phyloP scores from a whole-genome alignment of 1,140 invertebrate genomes.

The Drosophila mayri region DNA sequence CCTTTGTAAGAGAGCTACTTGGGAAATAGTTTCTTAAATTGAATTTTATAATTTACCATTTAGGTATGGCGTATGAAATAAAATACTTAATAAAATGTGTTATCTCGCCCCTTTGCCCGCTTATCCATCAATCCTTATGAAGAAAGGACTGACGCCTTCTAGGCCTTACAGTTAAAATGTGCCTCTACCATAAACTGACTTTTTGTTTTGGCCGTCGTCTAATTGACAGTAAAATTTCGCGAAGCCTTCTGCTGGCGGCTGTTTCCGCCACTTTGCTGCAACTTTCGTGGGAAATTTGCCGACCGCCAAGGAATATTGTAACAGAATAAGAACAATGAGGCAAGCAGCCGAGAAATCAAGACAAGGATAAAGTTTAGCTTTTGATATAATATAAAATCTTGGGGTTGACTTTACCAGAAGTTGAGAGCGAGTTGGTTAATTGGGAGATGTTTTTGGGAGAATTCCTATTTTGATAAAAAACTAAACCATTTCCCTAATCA shows the following conservation, averaged over 20 bases:
- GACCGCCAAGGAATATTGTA: background rate
- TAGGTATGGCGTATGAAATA: background rate
- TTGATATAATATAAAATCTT: background rate
- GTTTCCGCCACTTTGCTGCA: slow-evolving; percentile 24
- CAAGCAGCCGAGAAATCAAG: slow-evolving; percentile 35
- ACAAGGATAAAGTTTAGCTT: slow-evolving; percentile 47
- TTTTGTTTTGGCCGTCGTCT: background rate
- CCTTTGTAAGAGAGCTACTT: background rate
- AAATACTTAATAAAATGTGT: background rate
- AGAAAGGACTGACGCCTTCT: background rate
- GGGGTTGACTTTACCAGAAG: background rate
- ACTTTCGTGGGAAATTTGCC: slow-evolving; percentile 11
- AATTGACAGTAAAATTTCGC: slow-evolving; percentile 25
- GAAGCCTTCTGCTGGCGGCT: background rate
- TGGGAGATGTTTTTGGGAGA: background rate
- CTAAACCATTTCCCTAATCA: background rate
- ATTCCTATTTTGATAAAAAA: too few species aligned
- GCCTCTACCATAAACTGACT: slow-evolving; percentile 36
- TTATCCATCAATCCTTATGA: background rate
- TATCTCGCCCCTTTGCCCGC: background rate
- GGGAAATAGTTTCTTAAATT: too few species aligned
- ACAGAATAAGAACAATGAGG: slow-evolving; percentile 19
- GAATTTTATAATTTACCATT: background rate
- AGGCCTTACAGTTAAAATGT: background rate
- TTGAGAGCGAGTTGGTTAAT: background rate